Percentiles rank a stretch among this genome's conserved stretches.
Evolutionary conservation across 2,888 invertebrate genomes (phyloP).

Genomic region (Cephus pygmeus): DNA sequence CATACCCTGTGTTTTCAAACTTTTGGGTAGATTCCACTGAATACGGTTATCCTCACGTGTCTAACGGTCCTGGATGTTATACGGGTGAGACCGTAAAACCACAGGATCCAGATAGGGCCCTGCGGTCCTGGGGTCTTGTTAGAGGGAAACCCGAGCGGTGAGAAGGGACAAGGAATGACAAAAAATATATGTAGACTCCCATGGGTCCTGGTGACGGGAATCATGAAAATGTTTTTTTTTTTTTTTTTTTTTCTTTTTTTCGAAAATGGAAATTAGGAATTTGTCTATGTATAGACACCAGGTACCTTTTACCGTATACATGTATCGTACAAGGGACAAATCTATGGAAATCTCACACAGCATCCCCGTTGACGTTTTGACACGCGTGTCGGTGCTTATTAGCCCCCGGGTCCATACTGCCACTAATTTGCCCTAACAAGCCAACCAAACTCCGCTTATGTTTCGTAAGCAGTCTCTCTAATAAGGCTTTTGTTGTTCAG

Average conservation of each 20-base stretch:
- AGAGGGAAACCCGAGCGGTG: no score
- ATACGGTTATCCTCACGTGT: no score
- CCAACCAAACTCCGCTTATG: conserved; percentile 33
- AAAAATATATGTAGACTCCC: no score
- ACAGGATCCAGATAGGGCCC: no score
- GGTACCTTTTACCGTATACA: no score
- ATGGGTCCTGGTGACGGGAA: neutral
- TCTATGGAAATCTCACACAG: conserved; percentile 20
- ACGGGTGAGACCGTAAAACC: no score
- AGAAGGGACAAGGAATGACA: no score
- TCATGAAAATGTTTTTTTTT: neutral
- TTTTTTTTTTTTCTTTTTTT: neutral
- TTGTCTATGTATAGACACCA: neutral
- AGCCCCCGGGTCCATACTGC: conserved; percentile 42
- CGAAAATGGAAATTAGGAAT: neutral
- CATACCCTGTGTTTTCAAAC: no score
- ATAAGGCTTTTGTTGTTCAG: conserved; percentile 38
- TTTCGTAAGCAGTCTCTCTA: conserved; percentile 40
- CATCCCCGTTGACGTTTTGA: conserved; percentile 47
- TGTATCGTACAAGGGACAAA: conserved; percentile 1
- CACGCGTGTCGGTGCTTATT: conserved; percentile 48
- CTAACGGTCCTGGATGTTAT: no score
- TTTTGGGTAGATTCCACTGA: no score
- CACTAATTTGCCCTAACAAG: conserved; percentile 54
- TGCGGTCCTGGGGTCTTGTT: no score